Conservation (phyloP, 2,888 invertebrate species). For the Scaptomyza cyrtandrae region DNA sequence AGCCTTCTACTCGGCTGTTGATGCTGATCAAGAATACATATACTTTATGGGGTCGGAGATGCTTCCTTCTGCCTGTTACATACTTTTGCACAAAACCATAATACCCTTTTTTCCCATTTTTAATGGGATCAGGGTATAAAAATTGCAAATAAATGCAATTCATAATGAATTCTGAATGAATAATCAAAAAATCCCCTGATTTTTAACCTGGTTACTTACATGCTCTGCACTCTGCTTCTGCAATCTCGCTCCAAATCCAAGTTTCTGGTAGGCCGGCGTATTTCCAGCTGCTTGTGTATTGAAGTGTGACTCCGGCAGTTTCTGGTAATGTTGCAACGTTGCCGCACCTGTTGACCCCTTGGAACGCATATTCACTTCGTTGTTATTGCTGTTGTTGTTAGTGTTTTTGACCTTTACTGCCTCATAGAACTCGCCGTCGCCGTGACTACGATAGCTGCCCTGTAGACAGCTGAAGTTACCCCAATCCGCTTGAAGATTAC, state of each 20-base stretch:
- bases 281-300: slow-evolving; percentile 70
- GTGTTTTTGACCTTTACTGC: slow-evolving; percentile 63
- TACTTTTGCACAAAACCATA: no score
- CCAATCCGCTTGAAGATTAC: slow-evolving; percentile 66
- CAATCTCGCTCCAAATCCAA: slow-evolving; percentile 67
- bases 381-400: slow-evolving; percentile 33
- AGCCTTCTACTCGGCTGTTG: no score
- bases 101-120: no score
- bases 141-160: no score
- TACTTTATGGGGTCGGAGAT: no score
- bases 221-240: slow-evolving; percentile 55
- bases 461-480: slow-evolving; percentile 78
- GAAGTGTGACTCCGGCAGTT: slow-evolving; percentile 72
- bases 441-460: slow-evolving; percentile 81
- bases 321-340: slow-evolving; percentile 76
- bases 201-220: slow-evolving; percentile 34
- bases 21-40: no score
- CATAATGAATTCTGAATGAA: background rate
- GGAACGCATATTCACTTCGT: slow-evolving; percentile 66
- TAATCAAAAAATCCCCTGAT: background rate
- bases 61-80: no score
- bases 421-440: slow-evolving; percentile 80
- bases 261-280: slow-evolving; percentile 66
- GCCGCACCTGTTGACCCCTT: slow-evolving; percentile 63
- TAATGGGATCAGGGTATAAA: no score